Evolutionary conservation across 2,797 vertebrate species (phyloP), one percentile per base, ranked within the genome.

Genomic region (Chaunax sp.): DNA sequence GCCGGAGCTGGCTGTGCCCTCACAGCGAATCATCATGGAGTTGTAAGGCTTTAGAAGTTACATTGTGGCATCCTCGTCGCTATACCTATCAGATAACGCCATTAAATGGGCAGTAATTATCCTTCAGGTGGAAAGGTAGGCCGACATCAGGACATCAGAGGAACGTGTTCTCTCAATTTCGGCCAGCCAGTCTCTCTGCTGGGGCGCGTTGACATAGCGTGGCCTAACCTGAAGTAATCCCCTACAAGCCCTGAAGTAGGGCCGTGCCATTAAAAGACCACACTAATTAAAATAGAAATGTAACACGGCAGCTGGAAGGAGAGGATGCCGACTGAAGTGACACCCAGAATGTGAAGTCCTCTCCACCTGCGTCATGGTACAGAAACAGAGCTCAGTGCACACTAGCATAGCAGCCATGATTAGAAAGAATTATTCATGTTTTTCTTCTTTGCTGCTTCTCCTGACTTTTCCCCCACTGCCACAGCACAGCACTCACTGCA

Each of bases 221-320:
- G 35, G 54, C 51, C 77, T 69, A 45, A 85, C 81, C 81, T 57
- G 40, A 65, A 74, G 74, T 76, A 84, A 85, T 83, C 76, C 73
- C 64, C 71, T 26, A 35, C 50, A 3, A 63, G 77, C 68, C 65
- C 66, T 19, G 33, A 69, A 85, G 47, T 16, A 28, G 68, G 43
- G 68, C 51, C 18, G 1, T 16, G 50, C 67, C 78, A 74, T 83
- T 82, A 56, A 83, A 89, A 79, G 66, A 71, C 60, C 69, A 73
- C 58, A 49, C 80, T 90, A 85, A 92, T 92, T 91, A 90, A 90
- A 87, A 77, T 15, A 64, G 72, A 58, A 50, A 41, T 73, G 78
- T 63, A 69, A 67, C 63, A 76, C 41, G 5, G 28, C 6, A 10
- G 54, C 71, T 67, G 62, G 67, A 69, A 61, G 74, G 58, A 50